A percentile compares a stretch with the other conserved stretches of the same genome.
Evolutionary conservation across 2,888 invertebrate species (phyloP).

Genomic region (Cerceris rybyensis): DNA sequence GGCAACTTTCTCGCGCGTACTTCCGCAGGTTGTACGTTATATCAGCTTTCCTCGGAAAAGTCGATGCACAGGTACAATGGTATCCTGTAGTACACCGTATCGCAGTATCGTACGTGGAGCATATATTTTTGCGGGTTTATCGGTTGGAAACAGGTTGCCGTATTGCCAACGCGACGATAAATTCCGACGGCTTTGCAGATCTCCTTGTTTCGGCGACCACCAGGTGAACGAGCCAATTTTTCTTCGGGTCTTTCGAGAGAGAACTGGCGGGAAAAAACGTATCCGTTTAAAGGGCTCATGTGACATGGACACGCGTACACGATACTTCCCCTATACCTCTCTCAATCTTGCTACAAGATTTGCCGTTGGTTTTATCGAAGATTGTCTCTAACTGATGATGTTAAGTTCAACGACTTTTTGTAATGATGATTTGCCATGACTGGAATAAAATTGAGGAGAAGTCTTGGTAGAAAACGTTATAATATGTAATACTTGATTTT

Average conservation of each 20-base stretch:
- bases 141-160: conserved; percentile 63
- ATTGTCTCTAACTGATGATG: no score
- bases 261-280: neutral
- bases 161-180: conserved; percentile 63
- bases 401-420: no score
- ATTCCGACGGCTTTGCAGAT: conserved; percentile 51
- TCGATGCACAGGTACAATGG: conserved; percentile 20
- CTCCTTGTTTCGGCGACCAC: conserved; percentile 7
- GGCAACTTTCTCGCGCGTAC: conserved; percentile 35
- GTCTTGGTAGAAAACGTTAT: no score
- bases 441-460: no score
- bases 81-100: conserved; percentile 4
- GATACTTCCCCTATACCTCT: no score
- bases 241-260: neutral
- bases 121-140: conserved; percentile 65
- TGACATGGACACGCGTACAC: neutral
- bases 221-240: neutral
- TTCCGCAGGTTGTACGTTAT: conserved; percentile 12
- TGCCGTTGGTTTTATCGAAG: no score
- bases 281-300: neutral
- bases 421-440: no score
- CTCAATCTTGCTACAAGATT: no score
- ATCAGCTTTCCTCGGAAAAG: conserved; percentile 27
- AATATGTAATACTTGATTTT: no score
- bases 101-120: conserved; percentile 32